A percentile compares a stretch with the other conserved stretches of the same genome.
Conservation (phyloP, 2,797 vertebrate species). For the Fringilla coelebs region DNA sequence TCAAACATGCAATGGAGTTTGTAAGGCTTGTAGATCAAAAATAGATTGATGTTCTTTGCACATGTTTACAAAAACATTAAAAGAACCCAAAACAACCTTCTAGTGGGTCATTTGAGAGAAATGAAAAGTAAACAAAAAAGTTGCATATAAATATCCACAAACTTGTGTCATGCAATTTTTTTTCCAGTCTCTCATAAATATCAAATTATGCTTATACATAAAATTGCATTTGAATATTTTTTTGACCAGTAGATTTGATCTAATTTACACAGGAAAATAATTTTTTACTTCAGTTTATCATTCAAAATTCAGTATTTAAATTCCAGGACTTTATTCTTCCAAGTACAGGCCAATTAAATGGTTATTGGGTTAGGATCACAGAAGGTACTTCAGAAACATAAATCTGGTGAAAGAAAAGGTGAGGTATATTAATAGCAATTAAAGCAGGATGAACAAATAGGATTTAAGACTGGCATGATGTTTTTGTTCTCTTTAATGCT, state of each 20-base stretch:
- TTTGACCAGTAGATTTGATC: background rate
- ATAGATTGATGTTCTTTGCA: background rate
- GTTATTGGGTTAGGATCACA: background rate
- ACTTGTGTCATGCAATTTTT: background rate
- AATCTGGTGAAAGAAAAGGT: background rate
- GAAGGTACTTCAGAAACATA: background rate
- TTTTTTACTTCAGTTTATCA: background rate
- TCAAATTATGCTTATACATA: background rate
- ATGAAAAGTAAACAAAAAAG: background rate
- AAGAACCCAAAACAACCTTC: background rate
- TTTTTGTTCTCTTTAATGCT: background rate
- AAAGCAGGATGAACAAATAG: background rate
- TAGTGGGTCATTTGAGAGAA: background rate
- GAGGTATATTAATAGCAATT: background rate
- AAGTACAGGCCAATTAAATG: background rate
- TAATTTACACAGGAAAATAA: background rate
- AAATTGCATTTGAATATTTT: background rate
- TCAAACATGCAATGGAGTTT: background rate
- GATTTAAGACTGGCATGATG: background rate
- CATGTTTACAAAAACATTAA: background rate
- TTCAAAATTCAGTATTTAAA: background rate
- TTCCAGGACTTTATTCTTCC: background rate
- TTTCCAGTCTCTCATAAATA: background rate
- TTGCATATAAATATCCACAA: background rate
- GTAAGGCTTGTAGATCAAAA: background rate